A percentile compares a stretch with the other conserved stretches of the same genome.
These are phyloP conservation scores for Gymnogyps californianus DNA, from an alignment of 2,113 vertebrate genomes.

Conservation along the genomic window DNA sequence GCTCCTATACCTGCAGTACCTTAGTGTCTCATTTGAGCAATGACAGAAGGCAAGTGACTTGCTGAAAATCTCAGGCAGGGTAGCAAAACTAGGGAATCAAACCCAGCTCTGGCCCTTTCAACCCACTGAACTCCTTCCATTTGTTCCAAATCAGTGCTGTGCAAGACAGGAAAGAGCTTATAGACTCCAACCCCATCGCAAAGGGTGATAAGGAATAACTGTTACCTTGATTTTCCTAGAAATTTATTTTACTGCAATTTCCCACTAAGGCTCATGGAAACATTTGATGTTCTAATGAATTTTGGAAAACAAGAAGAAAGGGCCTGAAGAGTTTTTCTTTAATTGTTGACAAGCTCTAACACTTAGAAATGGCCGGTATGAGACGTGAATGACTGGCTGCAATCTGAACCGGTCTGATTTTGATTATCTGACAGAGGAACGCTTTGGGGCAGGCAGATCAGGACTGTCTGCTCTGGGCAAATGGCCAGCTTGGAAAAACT, in stretches of 20 bases:
- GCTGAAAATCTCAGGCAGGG: neutral
- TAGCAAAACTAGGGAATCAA: neutral
- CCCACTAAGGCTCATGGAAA: neutral
- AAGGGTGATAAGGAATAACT: neutral
- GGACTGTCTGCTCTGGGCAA: neutral
- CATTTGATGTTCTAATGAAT: neutral
- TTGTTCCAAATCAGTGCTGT: neutral
- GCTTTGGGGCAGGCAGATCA: neutral
- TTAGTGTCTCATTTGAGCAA: neutral
- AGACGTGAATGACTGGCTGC: neutral
- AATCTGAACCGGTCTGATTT: neutral
- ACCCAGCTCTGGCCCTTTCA: neutral
- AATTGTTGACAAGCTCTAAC: neutral
- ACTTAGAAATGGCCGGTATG: neutral
- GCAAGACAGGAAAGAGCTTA: neutral
- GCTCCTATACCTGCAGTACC: neutral
- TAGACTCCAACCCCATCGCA: neutral
- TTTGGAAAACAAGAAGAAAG: neutral
- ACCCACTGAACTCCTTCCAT: neutral
- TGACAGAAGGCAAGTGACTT: neutral
- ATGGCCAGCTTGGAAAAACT: neutral
- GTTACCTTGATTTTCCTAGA: neutral
- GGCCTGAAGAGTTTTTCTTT: neutral
- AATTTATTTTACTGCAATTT: neutral
- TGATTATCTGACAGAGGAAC: neutral